These are phyloP conservation scores for Drosophila kikkawai DNA, from an alignment of 1,140 invertebrate genomes.

Conservation along the genomic window DNA sequence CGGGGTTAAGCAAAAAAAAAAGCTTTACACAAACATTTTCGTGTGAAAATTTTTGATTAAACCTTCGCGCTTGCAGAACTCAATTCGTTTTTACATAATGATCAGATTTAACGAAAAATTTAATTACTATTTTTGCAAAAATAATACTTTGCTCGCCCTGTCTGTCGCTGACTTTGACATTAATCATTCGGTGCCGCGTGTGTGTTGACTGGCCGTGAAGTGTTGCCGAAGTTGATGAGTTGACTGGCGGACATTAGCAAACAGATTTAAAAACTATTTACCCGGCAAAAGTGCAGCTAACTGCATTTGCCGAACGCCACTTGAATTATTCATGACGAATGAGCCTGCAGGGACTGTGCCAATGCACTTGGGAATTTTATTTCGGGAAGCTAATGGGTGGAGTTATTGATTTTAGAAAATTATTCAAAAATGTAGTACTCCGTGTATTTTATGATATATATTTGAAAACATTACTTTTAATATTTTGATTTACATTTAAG, in stretches of 20 bases:
- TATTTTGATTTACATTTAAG: not conserved
- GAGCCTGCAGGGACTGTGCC: slow-evolving; percentile 10
- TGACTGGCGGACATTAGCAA: slow-evolving; percentile 36
- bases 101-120: slow-evolving; percentile 46
- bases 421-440: not conserved
- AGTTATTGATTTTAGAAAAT: not conserved
- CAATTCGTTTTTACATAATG: slow-evolving; percentile 50
- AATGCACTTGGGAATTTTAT: slow-evolving; percentile 9
- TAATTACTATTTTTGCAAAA: slow-evolving; percentile 34
- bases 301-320: slow-evolving; percentile 41
- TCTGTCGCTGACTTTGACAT: slow-evolving; percentile 41
- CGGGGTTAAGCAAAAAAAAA: slow-evolving; percentile 34
- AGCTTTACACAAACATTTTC: slow-evolving; percentile 28
- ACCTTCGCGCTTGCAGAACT: slow-evolving; percentile 30
- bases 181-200: slow-evolving; percentile 39
- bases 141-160: slow-evolving; percentile 3
- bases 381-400: not conserved
- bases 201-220: slow-evolving; percentile 39
- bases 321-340: slow-evolving; percentile 32
- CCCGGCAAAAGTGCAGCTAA: slow-evolving; percentile 43
- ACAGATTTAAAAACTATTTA: slow-evolving; percentile 49
- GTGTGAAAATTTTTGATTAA: slow-evolving; percentile 69
- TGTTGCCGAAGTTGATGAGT: slow-evolving; percentile 38
- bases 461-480: not conserved
- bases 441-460: too few species aligned